These are phyloP conservation scores for Sitobion miscanthi DNA, from an alignment of 1,140 invertebrate genomes.

Conservation along the genomic window DNA sequence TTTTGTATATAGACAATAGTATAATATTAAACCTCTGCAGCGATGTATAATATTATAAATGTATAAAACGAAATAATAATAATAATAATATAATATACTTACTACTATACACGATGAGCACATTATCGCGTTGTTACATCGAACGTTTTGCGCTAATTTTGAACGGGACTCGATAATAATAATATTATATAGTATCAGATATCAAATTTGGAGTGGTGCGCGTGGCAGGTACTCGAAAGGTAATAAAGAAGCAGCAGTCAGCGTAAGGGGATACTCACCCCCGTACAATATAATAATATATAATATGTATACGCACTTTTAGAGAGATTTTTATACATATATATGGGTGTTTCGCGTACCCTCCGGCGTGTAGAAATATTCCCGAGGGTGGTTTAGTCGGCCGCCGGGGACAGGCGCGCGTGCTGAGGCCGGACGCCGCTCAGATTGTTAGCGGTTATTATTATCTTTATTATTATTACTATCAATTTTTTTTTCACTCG, in stretches of 20 bases:
- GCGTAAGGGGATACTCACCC: neutral
- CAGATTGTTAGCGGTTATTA: slow-evolving; percentile 42
- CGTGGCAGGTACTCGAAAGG: slow-evolving; percentile 28
- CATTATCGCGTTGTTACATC: too few relatives aligned
- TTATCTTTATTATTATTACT: neutral
- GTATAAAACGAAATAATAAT: too few relatives aligned
- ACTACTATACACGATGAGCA: too few relatives aligned
- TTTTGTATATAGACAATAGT: too few relatives aligned
- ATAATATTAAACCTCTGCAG: too few relatives aligned
- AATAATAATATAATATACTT: too few relatives aligned
- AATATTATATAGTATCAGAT: neutral
- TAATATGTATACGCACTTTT: neutral
- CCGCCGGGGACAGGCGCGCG: neutral
- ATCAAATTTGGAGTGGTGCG: slow-evolving; percentile 17
- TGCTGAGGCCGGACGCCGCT: neutral
- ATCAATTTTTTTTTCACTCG: neutral
- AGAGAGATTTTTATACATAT: neutral
- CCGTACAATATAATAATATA: neutral
- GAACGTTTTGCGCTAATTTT: slow-evolving; percentile 32
- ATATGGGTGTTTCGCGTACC: neutral
- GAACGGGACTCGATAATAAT: neutral
- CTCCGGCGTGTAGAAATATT: neutral
- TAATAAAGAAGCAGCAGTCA: slow-evolving; percentile 15
- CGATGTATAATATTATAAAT: too few relatives aligned
- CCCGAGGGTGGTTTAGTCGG: slow-evolving; percentile 45